Percentiles rank a stretch among this genome's conserved stretches.
phyloP scores from a whole-genome alignment of 2,797 vertebrate species.

The Hyperoplus lanceolatus region DNA sequence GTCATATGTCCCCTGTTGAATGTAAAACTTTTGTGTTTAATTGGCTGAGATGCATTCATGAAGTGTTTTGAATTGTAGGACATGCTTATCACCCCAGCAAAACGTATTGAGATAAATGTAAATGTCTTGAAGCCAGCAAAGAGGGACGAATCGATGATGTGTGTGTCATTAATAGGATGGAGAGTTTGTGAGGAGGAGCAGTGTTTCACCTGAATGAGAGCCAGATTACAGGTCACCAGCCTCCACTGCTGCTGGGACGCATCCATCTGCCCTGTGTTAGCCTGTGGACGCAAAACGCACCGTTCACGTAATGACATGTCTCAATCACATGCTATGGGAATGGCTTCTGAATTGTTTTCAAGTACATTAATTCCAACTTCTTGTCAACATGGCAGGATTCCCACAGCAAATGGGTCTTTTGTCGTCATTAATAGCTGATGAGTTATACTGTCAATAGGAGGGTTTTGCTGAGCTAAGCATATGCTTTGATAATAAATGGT shows the following conservation, averaged over 20 bases:
- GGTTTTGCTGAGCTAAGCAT: neutral
- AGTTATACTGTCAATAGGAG: neutral
- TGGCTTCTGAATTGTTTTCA: neutral
- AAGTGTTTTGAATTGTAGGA: neutral
- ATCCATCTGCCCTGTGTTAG: constrained; percentile 92
- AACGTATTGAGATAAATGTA: neutral
- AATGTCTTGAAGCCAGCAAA: neutral
- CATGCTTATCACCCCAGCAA: neutral
- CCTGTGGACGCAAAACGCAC: constrained; percentile 72
- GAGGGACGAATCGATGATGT: neutral
- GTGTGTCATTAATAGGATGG: constrained; percentile 26
- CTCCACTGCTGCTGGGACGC: constrained; percentile 86
- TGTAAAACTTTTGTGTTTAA: neutral
- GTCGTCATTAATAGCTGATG: neutral
- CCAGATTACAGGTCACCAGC: constrained; percentile 90
- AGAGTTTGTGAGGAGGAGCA: constrained; percentile 6
- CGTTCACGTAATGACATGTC: constrained; percentile 6
- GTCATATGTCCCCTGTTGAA: too few relatives aligned
- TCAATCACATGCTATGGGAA: neutral
- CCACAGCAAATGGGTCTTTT: constrained; percentile 1
- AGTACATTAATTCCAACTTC: neutral
- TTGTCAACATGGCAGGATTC: neutral
- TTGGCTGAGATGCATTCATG: neutral
- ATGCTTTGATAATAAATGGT: neutral
- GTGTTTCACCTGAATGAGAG: constrained; percentile 89